Conservation (phyloP, 2,113 vertebrate species). For the Colaptes auratus region DNA sequence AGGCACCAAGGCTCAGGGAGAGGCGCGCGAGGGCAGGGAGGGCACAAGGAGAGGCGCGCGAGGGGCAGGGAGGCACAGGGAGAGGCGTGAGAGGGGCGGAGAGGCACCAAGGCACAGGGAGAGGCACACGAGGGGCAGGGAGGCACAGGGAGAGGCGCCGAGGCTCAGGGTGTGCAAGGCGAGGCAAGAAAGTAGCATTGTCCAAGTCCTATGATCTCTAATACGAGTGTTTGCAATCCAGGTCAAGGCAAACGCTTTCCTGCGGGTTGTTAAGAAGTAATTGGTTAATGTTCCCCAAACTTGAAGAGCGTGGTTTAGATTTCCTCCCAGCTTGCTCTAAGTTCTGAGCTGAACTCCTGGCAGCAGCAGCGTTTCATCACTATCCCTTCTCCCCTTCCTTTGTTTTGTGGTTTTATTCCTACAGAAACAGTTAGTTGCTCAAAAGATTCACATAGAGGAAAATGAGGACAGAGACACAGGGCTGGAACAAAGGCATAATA, state of each 20-base stretch:
- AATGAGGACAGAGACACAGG: constrained; percentile 98
- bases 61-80: too few species aligned
- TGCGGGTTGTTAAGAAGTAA: not conserved
- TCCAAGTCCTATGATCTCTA: not conserved
- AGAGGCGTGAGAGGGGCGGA: too few species aligned
- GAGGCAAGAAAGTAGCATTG: too few species aligned
- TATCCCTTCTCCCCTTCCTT: not conserved
- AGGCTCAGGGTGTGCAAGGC: too few species aligned
- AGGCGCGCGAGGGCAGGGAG: too few species aligned
- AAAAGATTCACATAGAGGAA: constrained; percentile 99
- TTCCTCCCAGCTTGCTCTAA: not conserved
- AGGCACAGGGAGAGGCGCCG: too few species aligned
- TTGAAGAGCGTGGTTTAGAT: not conserved
- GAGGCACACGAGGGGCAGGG: too few species aligned
- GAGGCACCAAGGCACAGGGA: too few species aligned
- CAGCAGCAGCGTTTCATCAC: accelerated
- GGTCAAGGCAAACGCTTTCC: not conserved
- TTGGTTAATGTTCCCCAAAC: not conserved
- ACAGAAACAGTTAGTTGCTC: constrained; percentile 96
- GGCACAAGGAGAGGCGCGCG: too few species aligned
- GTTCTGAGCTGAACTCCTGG: not conserved
- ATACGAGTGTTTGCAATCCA: not conserved
- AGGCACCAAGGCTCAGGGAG: too few species aligned
- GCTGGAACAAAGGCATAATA: constrained; percentile 97
- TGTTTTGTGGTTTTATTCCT: not conserved